phyloP scores from a whole-genome alignment of 2,888 invertebrate genomes.

The Conistra vaccinii region DNA sequence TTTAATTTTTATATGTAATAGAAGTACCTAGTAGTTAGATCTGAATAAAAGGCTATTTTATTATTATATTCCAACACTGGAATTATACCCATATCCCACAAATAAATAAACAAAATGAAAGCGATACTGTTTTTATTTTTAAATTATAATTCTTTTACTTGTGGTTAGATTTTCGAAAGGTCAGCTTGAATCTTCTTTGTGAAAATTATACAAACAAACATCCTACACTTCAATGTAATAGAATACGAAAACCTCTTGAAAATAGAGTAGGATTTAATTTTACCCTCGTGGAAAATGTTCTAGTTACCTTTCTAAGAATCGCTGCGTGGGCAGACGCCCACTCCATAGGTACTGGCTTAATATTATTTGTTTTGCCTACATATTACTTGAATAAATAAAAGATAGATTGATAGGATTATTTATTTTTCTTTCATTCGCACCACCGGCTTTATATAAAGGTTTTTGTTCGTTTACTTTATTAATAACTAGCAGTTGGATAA shows the following conservation, averaged over 20 bases:
- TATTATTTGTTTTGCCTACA: constrained; percentile 30
- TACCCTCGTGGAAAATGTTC: constrained; percentile 18
- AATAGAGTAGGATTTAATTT: constrained; percentile 39
- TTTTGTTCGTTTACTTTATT: background rate
- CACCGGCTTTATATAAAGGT: constrained; percentile 3
- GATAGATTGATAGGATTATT: constrained; percentile 18
- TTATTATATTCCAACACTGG: too few species aligned
- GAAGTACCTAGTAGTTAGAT: too few species aligned
- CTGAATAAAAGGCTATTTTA: too few species aligned
- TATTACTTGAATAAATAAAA: constrained; percentile 40
- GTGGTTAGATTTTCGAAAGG: constrained; percentile 7
- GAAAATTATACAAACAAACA: constrained; percentile 25
- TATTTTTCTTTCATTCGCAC: constrained; percentile 14
- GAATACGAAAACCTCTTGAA: constrained; percentile 29
- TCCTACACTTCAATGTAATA: constrained; percentile 15
- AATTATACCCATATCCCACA: background rate
- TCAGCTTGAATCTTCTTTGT: background rate
- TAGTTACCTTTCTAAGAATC: constrained; percentile 1
- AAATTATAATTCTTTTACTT: background rate
- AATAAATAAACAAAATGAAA: background rate
- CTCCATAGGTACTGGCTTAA: constrained; percentile 1
- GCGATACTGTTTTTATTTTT: background rate
- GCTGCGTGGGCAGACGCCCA: constrained; percentile 26
- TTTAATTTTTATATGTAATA: too few species aligned
- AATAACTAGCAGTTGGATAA: too few species aligned